Base-by-base conservation (phyloP, 2,113 vertebrate species). In the Engystomops pustulosus region DNA sequence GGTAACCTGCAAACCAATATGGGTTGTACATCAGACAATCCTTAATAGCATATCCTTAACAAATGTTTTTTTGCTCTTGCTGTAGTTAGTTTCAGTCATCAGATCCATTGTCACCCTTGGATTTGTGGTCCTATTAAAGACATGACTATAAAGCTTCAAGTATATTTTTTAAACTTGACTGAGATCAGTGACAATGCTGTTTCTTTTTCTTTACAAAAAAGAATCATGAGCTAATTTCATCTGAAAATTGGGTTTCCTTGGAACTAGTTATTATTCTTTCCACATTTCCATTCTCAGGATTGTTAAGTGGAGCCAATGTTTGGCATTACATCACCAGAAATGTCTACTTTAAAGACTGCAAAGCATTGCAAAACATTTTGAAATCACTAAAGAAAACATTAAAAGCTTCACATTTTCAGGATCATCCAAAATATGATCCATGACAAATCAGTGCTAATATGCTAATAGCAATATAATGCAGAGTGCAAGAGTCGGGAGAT, bases 381-480 rank as follows among this genome's bases (percentile, higher is more conserved):
- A 67, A 65, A 67, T 47, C 47, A 77, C 27, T 38, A 55, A 67
- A 67, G 60, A 67, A 67, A 65, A 47, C 38, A 45, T 80, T 80
- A 60, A 83, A 47, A 47, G 55, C 41, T 62, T 47, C 36, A 75
- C 20, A 58, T 82, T 74, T 41, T 47, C 9, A 27, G 41, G 30
- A 83, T 76, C 55, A 67, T 47, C 44, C 55, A 83, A 83, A 67
- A 41, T 62, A 36, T 83, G 58, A 83, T 65, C 58, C 51, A 34
- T 72, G 45, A 69, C 36, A 38, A 27, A 53, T 62, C 53, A n/a
- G 62, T 80, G 60, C 34, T 60, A 20, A 76, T 67, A 67, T 67
- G 71, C 74, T 60, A 68, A n/a, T 9, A 68, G 34, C 45, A 78
- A 30, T 78, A 41, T 65, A 41, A 53, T 41, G 20, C 44, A 44